Evolutionary conservation across 2,113 vertebrate genomes (phyloP).

Genomic region (Bos indicus): DNA sequence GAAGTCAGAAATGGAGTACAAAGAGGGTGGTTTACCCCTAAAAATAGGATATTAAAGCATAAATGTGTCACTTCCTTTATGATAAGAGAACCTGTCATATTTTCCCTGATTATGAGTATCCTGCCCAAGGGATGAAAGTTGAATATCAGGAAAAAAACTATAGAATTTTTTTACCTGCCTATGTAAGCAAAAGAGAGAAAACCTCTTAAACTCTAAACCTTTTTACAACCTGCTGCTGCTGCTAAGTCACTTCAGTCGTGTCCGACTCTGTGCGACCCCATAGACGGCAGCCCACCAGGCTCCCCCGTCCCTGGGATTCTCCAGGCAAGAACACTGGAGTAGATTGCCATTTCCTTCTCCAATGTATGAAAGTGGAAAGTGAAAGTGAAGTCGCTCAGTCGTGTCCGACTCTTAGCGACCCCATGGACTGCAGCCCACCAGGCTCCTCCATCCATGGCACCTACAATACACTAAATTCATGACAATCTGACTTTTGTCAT

Average conservation of each 20-base stretch:
- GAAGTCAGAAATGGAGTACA: neutral
- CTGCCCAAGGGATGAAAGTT: neutral
- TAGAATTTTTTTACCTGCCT: neutral
- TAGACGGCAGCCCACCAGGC: too few species aligned
- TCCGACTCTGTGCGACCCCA: too few species aligned
- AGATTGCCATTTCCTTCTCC: too few species aligned
- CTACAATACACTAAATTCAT: neutral
- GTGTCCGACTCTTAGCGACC: too few species aligned
- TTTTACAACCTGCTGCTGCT: neutral
- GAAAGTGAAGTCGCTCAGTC: too few species aligned
- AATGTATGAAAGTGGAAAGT: too few species aligned
- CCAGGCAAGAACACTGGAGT: too few species aligned
- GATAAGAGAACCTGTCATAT: neutral
- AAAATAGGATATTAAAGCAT: neutral
- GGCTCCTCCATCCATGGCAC: too few species aligned
- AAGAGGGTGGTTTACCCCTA: neutral
- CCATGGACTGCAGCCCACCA: too few species aligned
- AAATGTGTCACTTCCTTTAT: neutral
- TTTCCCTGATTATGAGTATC: neutral
- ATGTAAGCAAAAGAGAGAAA: neutral
- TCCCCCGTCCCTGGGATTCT: too few species aligned
- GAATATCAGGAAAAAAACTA: neutral
- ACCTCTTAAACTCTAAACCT: neutral
- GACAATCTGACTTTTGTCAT: neutral
- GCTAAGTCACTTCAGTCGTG: too few species aligned